These are phyloP conservation scores for Diarsia dahlii DNA, from an alignment of 2,888 invertebrate species.

Conservation along the genomic window DNA sequence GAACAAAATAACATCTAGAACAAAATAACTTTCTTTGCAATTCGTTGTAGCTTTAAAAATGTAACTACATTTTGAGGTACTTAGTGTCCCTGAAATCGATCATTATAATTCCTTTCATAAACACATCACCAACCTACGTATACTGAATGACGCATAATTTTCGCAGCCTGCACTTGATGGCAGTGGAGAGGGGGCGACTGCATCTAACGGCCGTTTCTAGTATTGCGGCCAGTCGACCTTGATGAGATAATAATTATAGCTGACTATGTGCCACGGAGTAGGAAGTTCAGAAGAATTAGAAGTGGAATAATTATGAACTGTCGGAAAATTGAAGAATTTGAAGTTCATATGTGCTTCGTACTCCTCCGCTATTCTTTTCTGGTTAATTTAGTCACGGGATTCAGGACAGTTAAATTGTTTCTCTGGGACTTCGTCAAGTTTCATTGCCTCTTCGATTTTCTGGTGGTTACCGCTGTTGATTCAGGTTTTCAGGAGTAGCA, in stretches of 20 bases:
- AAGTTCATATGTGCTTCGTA: too few species aligned
- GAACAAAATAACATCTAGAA: background rate
- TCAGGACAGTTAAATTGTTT: too few species aligned
- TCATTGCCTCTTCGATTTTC: too few species aligned
- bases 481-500: too few species aligned
- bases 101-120: background rate
- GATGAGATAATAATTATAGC: constrained; percentile 62
- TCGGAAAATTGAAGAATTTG: too few species aligned
- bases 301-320: too few species aligned
- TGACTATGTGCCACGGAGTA: constrained; percentile 13
- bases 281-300: background rate
- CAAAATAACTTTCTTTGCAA: background rate
- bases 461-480: too few species aligned
- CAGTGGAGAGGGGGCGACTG: constrained; percentile 34
- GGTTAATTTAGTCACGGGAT: too few species aligned
- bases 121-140: background rate
- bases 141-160: constrained; percentile 31
- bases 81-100: background rate
- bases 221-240: constrained; percentile 50
- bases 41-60: background rate
- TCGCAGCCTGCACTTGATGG: constrained; percentile 40
- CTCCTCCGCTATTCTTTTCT: too few species aligned
- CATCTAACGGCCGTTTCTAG: constrained; percentile 55
- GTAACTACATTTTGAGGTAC: background rate
- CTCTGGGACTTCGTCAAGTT: too few species aligned